Conservation (phyloP, 2,888 invertebrate species). For the Teleiodes luculella region DNA sequence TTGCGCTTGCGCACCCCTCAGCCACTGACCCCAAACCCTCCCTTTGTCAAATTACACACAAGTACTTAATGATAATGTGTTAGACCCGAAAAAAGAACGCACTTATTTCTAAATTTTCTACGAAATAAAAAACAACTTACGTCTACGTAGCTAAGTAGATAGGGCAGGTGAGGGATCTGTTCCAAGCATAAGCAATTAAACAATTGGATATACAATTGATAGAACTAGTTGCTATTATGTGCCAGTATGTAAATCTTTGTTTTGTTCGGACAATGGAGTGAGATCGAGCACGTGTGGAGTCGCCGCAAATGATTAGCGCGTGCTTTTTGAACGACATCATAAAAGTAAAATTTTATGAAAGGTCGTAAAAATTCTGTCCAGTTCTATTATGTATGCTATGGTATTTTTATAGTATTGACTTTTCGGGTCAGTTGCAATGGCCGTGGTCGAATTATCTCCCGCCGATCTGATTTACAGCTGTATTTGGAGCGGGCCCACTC, state of each 20-base stretch:
- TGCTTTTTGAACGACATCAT: constrained; percentile 14
- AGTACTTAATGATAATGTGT: constrained; percentile 23
- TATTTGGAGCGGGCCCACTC: constrained; percentile 21
- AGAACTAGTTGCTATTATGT: constrained; percentile 23
- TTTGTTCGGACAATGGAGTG: constrained; percentile 8
- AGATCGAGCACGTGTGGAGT: constrained; percentile 18
- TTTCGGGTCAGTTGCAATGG: constrained; percentile 17
- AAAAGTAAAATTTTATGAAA: constrained; percentile 16
- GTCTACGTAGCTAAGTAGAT: not conserved
- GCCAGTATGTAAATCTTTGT: constrained; percentile 18
- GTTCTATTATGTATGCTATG: constrained; percentile 10
- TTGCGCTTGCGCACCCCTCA: constrained; percentile 62
- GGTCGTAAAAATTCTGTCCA: constrained; percentile 9
- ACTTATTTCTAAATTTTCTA: constrained; percentile 3
- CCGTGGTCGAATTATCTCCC: constrained; percentile 28
- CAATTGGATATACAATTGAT: constrained; percentile 24
- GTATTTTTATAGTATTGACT: constrained; percentile 14
- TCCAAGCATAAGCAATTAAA: not conserved
- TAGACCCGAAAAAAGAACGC: constrained; percentile 8
- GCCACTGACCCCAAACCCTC: constrained; percentile 54
- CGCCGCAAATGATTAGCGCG: constrained; percentile 5
- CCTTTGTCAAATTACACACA: constrained; percentile 29
- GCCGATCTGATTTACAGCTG: constrained; percentile 35
- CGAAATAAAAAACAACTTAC: not conserved
- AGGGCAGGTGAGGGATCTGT: constrained; percentile 8